These are phyloP conservation scores for Apotomis turbidana DNA, from an alignment of 2,888 invertebrate species.

Conservation along the genomic window DNA sequence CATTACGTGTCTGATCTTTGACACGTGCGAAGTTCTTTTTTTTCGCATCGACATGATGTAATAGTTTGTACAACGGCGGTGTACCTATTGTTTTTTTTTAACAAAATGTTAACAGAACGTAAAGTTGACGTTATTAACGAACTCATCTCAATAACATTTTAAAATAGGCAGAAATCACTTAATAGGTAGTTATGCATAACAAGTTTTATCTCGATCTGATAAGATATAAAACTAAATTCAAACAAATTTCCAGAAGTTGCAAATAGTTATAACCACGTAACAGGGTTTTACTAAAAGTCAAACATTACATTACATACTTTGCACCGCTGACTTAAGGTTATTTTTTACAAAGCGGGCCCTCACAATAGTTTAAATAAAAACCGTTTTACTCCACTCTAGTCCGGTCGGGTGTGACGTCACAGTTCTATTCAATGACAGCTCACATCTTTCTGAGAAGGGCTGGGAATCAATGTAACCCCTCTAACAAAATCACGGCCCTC, in stretches of 20 bases:
- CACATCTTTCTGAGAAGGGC: conserved; percentile 39
- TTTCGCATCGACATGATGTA: background rate
- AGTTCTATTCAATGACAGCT: conserved; percentile 31
- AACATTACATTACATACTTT: conserved; percentile 3
- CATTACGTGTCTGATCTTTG: conserved; percentile 16
- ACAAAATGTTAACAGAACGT: background rate
- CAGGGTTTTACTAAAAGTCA: background rate
- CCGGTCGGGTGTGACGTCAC: conserved; percentile 33
- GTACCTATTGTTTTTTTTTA: background rate
- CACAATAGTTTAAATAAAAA: conserved; percentile 34
- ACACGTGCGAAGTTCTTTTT: background rate
- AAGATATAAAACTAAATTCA: conserved; percentile 38
- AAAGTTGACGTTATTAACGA: background rate
- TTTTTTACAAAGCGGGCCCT: conserved; percentile 8
- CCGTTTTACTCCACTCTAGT: conserved; percentile 30
- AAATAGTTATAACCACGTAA: conserved; percentile 3
- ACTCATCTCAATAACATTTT: conserved; percentile 4
- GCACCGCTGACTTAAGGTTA: background rate
- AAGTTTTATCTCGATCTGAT: conserved; percentile 30
- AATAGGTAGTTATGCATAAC: conserved; percentile 25
- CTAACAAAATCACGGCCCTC: conserved; percentile 30
- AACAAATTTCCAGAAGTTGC: conserved; percentile 30
- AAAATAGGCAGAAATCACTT: conserved; percentile 22
- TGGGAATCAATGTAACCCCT: conserved; percentile 35
- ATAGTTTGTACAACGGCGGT: background rate